phyloP scores from a whole-genome alignment of 2,888 invertebrate species.

The Drosophila picticornis region DNA sequence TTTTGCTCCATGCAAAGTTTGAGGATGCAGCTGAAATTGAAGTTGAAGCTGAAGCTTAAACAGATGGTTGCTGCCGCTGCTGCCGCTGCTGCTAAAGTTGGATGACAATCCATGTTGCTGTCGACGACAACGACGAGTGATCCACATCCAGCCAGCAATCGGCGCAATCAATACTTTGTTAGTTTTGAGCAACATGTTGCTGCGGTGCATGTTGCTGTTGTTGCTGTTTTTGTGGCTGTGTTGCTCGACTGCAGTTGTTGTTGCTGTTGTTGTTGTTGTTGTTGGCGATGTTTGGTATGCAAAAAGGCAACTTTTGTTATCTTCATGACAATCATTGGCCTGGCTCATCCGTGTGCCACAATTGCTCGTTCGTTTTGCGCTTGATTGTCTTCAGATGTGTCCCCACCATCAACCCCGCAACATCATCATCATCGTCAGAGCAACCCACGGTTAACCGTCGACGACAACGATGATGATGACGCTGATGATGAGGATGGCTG shows the following conservation, averaged over 20 bases:
- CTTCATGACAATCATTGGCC: slow-evolving; percentile 78
- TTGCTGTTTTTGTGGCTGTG: slow-evolving; percentile 18
- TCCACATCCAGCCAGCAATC: slow-evolving; percentile 78
- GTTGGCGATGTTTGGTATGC: slow-evolving; percentile 76
- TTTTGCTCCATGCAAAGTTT: slow-evolving; percentile 67
- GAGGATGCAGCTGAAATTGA: slow-evolving; percentile 52
- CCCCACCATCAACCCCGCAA: slow-evolving; percentile 19
- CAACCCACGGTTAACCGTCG: slow-evolving; percentile 2
- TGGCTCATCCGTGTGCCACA: slow-evolving; percentile 79
- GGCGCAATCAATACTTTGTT: slow-evolving; percentile 80
- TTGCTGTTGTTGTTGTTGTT: slow-evolving; percentile 38
- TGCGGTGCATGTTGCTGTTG: slow-evolving; percentile 55
- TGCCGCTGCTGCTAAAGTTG: slow-evolving; percentile 51
- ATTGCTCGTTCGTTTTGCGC: slow-evolving; percentile 79
- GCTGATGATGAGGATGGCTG: slow-evolving; percentile 45
- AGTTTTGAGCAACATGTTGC: slow-evolving; percentile 78
- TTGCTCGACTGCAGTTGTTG: slow-evolving; percentile 49
- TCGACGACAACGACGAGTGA: slow-evolving; percentile 73
- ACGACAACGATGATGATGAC: slow-evolving; percentile 9
- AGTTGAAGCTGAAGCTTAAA: slow-evolving; percentile 17
- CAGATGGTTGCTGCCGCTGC: slow-evolving; percentile 37
- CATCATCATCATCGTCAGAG: not conserved
- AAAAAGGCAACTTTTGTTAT: slow-evolving; percentile 82
- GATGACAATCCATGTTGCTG: slow-evolving; percentile 78
- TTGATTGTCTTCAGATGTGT: slow-evolving; percentile 70